Conservation (phyloP, 2,797 vertebrate genomes). For the Coracias cyanogaster region DNA sequence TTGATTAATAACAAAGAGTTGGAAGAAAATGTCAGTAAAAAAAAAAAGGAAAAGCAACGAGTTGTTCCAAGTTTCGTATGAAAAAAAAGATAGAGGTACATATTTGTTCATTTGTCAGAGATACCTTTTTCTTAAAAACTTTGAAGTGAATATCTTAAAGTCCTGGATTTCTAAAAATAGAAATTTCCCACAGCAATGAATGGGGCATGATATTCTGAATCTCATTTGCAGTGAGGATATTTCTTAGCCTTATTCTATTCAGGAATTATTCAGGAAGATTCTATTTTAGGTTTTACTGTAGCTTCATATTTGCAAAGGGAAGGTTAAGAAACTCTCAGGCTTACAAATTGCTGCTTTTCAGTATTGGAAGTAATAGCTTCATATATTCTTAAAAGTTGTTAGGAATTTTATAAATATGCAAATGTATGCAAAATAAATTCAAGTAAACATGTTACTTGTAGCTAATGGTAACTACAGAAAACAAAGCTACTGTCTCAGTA, state of each 20-base stretch:
- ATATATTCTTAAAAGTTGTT: not conserved
- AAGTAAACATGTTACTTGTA: not conserved
- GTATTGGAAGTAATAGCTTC: not conserved
- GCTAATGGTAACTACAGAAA: not conserved
- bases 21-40: not conserved
- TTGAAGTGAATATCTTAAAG: not conserved
- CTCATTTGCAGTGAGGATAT: not conserved
- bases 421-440: not conserved
- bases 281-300: conserved; percentile 31
- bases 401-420: not conserved
- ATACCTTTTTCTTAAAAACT: not conserved
- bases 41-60: not conserved
- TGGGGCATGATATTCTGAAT: not conserved
- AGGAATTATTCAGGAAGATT: not conserved
- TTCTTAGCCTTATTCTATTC: not conserved
- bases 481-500: not conserved
- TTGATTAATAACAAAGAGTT: not conserved
- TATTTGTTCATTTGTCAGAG: not conserved
- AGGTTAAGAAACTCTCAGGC: not conserved
- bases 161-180: not conserved
- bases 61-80: not conserved
- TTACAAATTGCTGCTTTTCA: not conserved
- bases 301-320: not conserved
- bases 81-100: not conserved
- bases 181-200: not conserved